Conservation (phyloP, 2,888 invertebrate species). For the Agapostemon virescens region DNA sequence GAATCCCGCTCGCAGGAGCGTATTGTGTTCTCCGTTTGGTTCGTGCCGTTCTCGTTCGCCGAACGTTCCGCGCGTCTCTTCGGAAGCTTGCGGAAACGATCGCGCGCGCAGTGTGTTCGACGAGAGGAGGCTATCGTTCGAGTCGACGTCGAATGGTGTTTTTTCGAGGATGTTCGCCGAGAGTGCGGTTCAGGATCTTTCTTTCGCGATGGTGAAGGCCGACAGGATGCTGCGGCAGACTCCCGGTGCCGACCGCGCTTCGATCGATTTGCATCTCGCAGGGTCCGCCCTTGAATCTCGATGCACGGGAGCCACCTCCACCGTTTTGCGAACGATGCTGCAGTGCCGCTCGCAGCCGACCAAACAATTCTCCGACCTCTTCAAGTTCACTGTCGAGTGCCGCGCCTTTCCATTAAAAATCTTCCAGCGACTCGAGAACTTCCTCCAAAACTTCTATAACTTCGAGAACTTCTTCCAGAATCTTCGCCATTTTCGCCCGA, state of each 20-base stretch:
- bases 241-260: constrained; percentile 28
- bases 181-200: background rate
- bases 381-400: constrained; percentile 38
- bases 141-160: background rate
- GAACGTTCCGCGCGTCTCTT: no score
- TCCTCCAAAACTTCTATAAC: background rate
- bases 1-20: background rate
- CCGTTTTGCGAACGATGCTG: constrained; percentile 37
- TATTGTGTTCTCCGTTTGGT: background rate
- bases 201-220: constrained; percentile 7
- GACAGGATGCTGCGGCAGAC: constrained; percentile 42
- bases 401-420: background rate
- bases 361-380: constrained; percentile 25
- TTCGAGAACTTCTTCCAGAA: background rate
- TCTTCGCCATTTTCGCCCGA: no score
- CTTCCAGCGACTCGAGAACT: accelerated
- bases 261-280: constrained; percentile 58
- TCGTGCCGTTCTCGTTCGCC: no score
- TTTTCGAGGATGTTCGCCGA: background rate
- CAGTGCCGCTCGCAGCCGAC: constrained; percentile 20
- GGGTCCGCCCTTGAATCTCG: constrained; percentile 42
- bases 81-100: no score
- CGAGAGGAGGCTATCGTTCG: background rate
- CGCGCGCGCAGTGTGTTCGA: background rate
- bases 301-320: background rate